phyloP scores from a whole-genome alignment of 1,140 invertebrate genomes.

The Chelonus insularis region DNA sequence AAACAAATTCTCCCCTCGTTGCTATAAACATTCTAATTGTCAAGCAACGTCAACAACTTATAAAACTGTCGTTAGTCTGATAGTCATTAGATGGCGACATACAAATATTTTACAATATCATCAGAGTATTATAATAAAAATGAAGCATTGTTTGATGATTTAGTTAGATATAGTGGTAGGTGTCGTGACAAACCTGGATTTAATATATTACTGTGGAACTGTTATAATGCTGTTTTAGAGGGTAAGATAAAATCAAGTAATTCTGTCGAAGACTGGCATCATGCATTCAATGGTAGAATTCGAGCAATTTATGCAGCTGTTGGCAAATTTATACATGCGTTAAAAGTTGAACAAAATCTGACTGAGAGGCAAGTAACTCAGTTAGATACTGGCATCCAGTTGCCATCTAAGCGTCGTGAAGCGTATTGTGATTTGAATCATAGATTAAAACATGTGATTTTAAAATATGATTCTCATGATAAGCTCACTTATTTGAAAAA shows the following conservation, averaged over 20 bases:
- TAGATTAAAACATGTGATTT: not conserved
- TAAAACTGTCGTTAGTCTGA: no score
- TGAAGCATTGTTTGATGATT: not conserved
- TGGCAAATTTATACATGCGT: not conserved
- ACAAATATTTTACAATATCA: no score
- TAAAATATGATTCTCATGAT: not conserved
- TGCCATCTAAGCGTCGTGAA: not conserved
- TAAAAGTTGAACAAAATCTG: not conserved
- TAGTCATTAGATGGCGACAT: no score
- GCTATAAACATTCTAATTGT: no score
- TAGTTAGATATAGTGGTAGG: not conserved
- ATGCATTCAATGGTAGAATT: not conserved
- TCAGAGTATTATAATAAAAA: not conserved
- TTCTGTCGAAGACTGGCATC: constrained; percentile 1
- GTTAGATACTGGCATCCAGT: not conserved
- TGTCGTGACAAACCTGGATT: not conserved
- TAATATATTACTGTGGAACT: not conserved
- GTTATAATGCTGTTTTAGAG: not conserved
- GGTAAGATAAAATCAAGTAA: not conserved
- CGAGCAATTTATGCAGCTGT: not conserved
- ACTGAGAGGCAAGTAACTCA: not conserved
- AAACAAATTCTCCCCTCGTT: no score
- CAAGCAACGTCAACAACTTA: no score
- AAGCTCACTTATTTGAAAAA: not conserved
- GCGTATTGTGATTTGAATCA: not conserved